Base-by-base conservation (phyloP, 1,140 invertebrate genomes). In the Tetragonula clypearis region DNA sequence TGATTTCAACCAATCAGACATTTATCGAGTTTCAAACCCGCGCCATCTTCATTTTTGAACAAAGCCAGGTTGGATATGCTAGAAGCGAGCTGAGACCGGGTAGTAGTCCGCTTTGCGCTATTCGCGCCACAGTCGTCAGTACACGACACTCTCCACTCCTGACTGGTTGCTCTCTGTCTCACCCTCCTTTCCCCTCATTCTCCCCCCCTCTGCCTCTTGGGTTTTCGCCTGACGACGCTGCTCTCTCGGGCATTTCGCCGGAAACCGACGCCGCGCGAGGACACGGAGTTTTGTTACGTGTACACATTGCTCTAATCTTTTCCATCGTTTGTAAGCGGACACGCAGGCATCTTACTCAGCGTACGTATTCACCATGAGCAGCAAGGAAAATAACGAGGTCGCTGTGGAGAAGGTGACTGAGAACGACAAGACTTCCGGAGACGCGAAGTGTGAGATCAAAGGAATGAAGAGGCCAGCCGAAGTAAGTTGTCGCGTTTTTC, bases 401-500 rank as follows among this genome's bases (percentile, higher is more conserved):
- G 97, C 96, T 88, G 97, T 97, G 82, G 97, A 97, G 94, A 98
- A 98, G 96, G 95, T 96, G 89, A 96, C 96, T 92, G 97, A 97
- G 93, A 97, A 97, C 94, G 97, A 97, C 93, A 97, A 97, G 95
- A 93, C 95, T 87, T 94, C 95, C 83, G 94, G 92, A 73, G 97
- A 97, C 94, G 96, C 96, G 68, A 98, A 98, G 95, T 97, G 96
- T 94, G 97, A 97, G 92, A 95, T 98, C 90, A 98, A 98, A 96
- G 97, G 97, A 94, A 97, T 97, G 93, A 98, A 98, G 95, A 97
- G 97, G 96, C 96, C 97, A 95, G 97, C 97, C 91, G 97, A 98
- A 96, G 97, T 98, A 95, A 97, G 97, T 97, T 53, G 55, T 71
- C 30, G 76, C 53, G 23, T 60, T 53, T 66, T 74, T 84, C 58